A percentile compares a stretch with the other conserved stretches of the same genome.
phyloP scores from a whole-genome alignment of 2,113 vertebrate species.

The Mustela lutreola region DNA sequence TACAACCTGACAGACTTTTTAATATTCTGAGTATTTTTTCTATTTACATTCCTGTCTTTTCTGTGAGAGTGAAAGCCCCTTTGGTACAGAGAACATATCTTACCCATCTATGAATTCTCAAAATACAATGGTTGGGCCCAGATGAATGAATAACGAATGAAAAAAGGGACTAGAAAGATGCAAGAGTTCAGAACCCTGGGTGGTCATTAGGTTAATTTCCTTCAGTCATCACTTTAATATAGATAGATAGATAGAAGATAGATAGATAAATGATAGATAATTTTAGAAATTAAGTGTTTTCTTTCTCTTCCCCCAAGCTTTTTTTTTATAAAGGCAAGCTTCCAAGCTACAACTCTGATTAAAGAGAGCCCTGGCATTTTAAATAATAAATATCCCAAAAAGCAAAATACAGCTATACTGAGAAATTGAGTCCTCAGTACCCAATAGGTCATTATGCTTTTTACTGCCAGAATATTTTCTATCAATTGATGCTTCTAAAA shows the following conservation, averaged over 20 bases:
- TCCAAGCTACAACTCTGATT: conserved; percentile 18
- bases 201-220: background rate
- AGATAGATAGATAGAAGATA: background rate
- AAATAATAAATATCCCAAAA: conserved; percentile 26
- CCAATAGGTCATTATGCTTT: conserved; percentile 60
- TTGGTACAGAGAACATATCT: background rate
- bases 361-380: conserved; percentile 33
- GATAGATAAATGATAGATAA: background rate
- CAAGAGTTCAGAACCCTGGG: background rate
- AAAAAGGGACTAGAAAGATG: background rate
- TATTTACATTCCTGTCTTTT: background rate
- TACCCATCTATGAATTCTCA: background rate
- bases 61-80: background rate
- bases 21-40: background rate
- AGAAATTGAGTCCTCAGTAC: conserved; percentile 43
- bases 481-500: conserved; percentile 79
- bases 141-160: background rate
- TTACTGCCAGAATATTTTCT: conserved; percentile 69
- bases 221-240: background rate
- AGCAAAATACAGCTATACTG: background rate
- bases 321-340: conserved; percentile 22
- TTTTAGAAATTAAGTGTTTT: conserved; percentile 1
- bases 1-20: background rate
- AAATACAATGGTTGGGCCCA: background rate
- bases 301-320: background rate